Conservation (phyloP, 2,797 vertebrate species). For the Thripadectes ignobilis region DNA sequence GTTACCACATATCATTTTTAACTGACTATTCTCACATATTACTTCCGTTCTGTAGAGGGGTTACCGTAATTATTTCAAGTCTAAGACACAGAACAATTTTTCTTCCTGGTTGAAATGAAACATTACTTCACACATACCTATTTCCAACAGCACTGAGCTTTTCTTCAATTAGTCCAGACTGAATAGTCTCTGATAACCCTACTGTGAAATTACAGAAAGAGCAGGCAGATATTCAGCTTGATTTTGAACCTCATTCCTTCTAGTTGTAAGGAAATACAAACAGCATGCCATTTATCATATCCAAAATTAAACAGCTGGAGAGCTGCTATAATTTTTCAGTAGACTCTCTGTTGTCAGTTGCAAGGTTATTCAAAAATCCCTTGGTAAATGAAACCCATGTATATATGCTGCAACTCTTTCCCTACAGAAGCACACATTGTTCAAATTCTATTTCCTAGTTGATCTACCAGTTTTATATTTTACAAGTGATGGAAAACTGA, state of each 20-base stretch:
- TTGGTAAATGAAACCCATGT: neutral
- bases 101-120: slow-evolving; percentile 5
- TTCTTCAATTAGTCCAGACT: slow-evolving; percentile 17
- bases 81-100: neutral
- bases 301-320: slow-evolving; percentile 43
- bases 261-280: slow-evolving; percentile 3
- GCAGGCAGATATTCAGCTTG: neutral
- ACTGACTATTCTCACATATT: neutral
- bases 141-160: neutral
- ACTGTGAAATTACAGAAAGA: slow-evolving; percentile 18
- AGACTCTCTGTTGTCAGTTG: neutral
- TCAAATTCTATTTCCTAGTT: neutral
- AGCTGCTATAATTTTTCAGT: slow-evolving; percentile 45
- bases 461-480: neutral
- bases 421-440: neutral
- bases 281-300: slow-evolving; percentile 36
- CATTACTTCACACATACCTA: neutral
- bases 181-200: slow-evolving; percentile 2
- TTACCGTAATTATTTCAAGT: slow-evolving; percentile 3
- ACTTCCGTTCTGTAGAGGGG: neutral
- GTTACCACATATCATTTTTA: neutral
- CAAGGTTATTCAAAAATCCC: slow-evolving; percentile 45
- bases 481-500: neutral
- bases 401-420: neutral
- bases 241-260: slow-evolving; percentile 12